A percentile compares a stretch with the other conserved stretches of the same genome.
Conservation (phyloP, 2,888 invertebrate species). For the Drosophila falleni region DNA sequence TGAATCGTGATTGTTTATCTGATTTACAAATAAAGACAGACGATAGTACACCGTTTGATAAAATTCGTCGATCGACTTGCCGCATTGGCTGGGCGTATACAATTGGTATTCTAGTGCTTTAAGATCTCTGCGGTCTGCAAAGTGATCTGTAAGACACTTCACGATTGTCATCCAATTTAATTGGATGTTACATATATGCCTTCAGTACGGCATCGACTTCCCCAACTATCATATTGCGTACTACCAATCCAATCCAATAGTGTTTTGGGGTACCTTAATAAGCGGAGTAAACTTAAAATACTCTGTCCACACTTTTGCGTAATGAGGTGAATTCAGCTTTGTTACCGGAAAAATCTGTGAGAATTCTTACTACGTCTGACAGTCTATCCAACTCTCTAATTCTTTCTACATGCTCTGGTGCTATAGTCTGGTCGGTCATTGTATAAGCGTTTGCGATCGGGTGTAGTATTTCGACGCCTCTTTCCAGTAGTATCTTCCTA, state of each 20-base stretch:
- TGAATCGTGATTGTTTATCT: too few species aligned
- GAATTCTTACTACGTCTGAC: not conserved
- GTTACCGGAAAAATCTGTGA: not conserved
- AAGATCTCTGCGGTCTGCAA: too few species aligned
- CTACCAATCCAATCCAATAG: not conserved
- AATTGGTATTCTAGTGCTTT: too few species aligned
- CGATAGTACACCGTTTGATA: too few species aligned
- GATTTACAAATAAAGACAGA: too few species aligned
- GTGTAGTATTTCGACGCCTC: too few species aligned
- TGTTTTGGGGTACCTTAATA: not conserved
- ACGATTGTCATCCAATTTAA: slow-evolving; percentile 1
- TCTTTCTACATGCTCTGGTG: not conserved
- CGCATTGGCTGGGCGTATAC: too few species aligned
- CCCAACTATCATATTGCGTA: not conserved
- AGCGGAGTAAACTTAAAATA: not conserved
- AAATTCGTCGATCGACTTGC: too few species aligned
- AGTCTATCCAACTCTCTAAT: not conserved
- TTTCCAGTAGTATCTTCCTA: not conserved
- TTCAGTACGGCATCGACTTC: not conserved
- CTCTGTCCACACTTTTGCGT: slow-evolving; percentile 1
- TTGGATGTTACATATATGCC: not conserved
- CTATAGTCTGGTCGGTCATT: not conserved
- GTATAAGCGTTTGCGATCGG: not conserved
- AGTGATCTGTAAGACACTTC: not conserved
- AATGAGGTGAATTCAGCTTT: not conserved